Percentiles rank a stretch among this genome's conserved stretches.
These are phyloP conservation scores for Pogonocichla stellata DNA, from an alignment of 2,113 vertebrate genomes.

Conservation along the genomic window DNA sequence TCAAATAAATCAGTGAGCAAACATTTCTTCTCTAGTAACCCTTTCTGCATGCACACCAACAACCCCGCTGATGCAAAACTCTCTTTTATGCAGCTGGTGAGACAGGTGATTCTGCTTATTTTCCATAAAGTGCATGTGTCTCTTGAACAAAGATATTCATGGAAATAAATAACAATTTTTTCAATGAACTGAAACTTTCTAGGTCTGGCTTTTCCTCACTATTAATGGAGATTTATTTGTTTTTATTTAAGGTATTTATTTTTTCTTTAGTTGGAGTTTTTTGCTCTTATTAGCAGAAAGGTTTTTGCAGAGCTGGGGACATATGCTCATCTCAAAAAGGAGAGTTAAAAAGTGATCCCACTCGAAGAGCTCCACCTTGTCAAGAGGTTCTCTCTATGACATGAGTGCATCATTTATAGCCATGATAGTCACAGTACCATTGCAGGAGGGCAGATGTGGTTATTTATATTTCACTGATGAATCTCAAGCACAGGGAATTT, in stretches of 20 bases:
- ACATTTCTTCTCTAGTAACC: not conserved
- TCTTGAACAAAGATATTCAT: not conserved
- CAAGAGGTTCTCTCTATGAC: not conserved
- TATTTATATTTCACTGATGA: not conserved
- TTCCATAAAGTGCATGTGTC: not conserved
- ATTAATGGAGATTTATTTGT: not conserved
- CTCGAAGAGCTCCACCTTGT: not conserved
- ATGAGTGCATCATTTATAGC: not conserved
- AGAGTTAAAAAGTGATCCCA: not conserved
- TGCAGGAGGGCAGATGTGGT: not conserved
- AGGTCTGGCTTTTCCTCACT: not conserved
- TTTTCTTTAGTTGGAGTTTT: not conserved
- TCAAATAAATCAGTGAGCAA: slow-evolving; percentile 27
- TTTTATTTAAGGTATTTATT: not conserved
- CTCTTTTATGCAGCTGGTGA: not conserved
- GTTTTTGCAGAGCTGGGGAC: not conserved
- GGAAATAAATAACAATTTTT: not conserved
- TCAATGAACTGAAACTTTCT: not conserved
- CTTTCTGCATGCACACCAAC: not conserved
- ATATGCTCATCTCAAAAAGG: not conserved
- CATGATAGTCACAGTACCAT: not conserved
- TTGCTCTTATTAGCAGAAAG: not conserved
- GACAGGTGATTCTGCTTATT: not conserved
- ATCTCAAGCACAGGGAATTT: not conserved
- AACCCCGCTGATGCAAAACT: accelerated